Base-by-base conservation (phyloP, 2,113 vertebrate genomes). In the Pluvianellus socialis region DNA sequence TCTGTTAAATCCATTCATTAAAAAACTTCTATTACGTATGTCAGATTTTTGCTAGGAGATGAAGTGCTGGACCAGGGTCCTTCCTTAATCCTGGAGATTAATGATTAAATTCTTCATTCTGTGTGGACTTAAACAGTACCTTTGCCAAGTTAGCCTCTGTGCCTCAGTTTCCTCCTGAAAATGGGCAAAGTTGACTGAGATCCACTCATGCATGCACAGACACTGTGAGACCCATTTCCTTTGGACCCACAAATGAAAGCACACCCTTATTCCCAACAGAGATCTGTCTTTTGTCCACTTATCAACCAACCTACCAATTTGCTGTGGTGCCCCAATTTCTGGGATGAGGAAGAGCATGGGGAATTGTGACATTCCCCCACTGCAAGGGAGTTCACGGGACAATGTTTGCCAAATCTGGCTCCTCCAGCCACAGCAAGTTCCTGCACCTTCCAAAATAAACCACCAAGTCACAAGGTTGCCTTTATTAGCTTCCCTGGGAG, bases 401-500 rank as follows among this genome's bases (percentile, higher is more conserved):
- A 26, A 40, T 3, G 3, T 82, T 82, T 65, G 50, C 88, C 92
- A 90, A 70, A 92, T 42, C 67, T 65, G 67, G 77, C 58, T 85
- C 40, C 49, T 62, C 80, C 63, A 84, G 86, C 89, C 94, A 70
- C 75, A 76, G 61, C 0, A 0, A 94, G 79, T 32, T 90, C 86
- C 38, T 83, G 63, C 58, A 47, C 92, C 55, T 93, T 90, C 96
- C 90, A 90, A 81, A 97, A 92, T 86, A 94, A 96, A 96, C 72
- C 76, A 50, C 88, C 15, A 74, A 95, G 83, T 93, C 90, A 95
- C 85, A 84, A 94, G 94, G 92, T 55, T 95, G 94, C 90, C 83
- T 76, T 88, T 79, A 93, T 92, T 83, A 93, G 88, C 79, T 77
- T 86, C 74, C 52, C 72, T 20, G 63, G 23, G 62, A 74, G 40